These are phyloP conservation scores for Baryphthengus martii DNA, from an alignment of 2,113 vertebrate genomes.

Conservation along the genomic window DNA sequence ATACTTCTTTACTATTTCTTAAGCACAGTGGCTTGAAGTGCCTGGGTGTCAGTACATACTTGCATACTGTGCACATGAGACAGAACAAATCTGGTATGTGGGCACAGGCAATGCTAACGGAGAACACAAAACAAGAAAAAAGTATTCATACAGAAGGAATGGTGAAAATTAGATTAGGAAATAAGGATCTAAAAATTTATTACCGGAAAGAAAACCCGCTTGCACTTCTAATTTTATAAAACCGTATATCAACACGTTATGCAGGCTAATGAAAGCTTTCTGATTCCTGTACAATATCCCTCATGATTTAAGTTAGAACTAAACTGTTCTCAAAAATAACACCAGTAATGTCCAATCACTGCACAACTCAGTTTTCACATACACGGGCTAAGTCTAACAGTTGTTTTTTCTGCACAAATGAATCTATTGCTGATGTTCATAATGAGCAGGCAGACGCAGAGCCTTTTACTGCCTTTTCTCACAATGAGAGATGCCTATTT, in stretches of 20 bases:
- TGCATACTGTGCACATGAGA: neutral
- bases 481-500: constrained; percentile 64
- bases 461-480: constrained; percentile 70
- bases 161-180: neutral
- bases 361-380: constrained; percentile 4
- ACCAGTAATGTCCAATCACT: neutral
- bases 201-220: neutral
- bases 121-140: neutral
- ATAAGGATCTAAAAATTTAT: neutral
- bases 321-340: constrained; percentile 35
- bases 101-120: neutral
- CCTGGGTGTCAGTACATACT: rapidly evolving
- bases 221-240: neutral
- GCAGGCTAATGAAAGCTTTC: neutral
- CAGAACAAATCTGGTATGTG: neutral
- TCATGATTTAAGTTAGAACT: neutral
- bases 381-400: constrained; percentile 59
- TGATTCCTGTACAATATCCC: neutral
- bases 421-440: constrained; percentile 74
- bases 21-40: neutral
- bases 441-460: constrained; percentile 81
- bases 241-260: neutral
- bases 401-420: constrained; percentile 77
- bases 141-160: neutral
- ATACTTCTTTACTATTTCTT: neutral